These are phyloP conservation scores for Ceratina calcarata DNA, from an alignment of 1,140 invertebrate genomes.

Conservation along the genomic window DNA sequence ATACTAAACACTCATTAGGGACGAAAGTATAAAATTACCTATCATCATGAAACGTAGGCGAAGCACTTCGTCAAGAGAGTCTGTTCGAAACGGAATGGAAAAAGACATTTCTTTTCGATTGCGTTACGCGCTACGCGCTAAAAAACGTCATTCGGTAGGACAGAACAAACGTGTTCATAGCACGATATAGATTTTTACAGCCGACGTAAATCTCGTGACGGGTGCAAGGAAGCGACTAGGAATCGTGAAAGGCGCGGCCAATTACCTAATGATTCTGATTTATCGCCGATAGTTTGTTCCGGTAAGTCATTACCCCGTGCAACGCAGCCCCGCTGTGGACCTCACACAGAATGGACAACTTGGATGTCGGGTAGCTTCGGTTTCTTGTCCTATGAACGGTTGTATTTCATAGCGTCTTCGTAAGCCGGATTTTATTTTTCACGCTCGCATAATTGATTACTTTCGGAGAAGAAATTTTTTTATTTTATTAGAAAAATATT, in stretches of 20 bases:
- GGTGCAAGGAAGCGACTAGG: conserved; percentile 49
- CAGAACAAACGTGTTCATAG: background rate
- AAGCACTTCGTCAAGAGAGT: background rate
- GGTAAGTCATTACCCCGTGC: conserved; percentile 37
- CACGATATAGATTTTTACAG: conserved; percentile 64
- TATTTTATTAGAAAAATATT: too few species aligned
- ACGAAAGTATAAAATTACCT: conserved; percentile 45
- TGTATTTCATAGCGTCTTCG: background rate
- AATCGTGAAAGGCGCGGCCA: conserved; percentile 61
- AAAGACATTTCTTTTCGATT: conserved; percentile 57
- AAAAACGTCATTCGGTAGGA: background rate
- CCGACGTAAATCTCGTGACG: conserved; percentile 53
- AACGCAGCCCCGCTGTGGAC: conserved; percentile 19
- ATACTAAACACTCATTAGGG: conserved; percentile 19
- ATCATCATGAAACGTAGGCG: conserved; percentile 17
- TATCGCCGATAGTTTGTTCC: conserved; percentile 56
- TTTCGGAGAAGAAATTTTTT: too few species aligned
- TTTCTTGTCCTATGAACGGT: background rate
- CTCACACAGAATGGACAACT: conserved; percentile 15
- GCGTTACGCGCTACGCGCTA: background rate
- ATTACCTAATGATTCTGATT: conserved; percentile 66
- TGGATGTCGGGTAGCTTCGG: too few species aligned
- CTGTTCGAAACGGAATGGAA: conserved; percentile 30
- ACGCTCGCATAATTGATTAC: background rate
- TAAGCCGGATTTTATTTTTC: background rate